Evolutionary conservation across 2,888 invertebrate genomes (phyloP), one percentile per base, ranked within the genome.

Genomic region (Clistopyga incitator): DNA sequence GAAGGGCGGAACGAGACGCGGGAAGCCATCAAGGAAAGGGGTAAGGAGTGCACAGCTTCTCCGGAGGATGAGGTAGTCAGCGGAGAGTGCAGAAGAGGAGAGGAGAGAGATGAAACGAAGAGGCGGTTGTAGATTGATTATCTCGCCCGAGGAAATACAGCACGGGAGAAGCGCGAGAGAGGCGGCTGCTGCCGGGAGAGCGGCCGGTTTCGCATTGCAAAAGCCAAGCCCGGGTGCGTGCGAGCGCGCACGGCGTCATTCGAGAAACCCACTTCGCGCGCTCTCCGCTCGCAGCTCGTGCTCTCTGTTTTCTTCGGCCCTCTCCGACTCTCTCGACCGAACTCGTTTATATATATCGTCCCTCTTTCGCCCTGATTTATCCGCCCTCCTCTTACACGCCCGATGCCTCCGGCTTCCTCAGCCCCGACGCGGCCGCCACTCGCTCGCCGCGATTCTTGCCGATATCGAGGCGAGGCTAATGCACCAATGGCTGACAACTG

Each of bases 51-150:
- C 64, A 59, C 64, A 78, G 81, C 78, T 54, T 34, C 81, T 81
- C 77, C 78, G 83, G 76, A 81, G 76, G 71, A 86, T 86, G 87
- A 87, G 81, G 84, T 68, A 68, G 74, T 75, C 75, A 61, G 20
- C 34, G 68, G 61, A 61, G 76, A 61, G 76, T 76, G 56, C n/a
- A 20, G 56, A 71, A 64, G 75, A 68, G 74, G 68, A n/a, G 78
- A 81, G 78, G 76, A 76, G 80, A 76, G 68, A 75, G 81, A 84
- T 85, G 75, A 64, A 65, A 70, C 81, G 82, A 78, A 74, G 87
- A 81, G 79, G 81, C 85, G 78, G 78, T 86, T 85, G 86, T 76
- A 86, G 87, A 87, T 87, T 87, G 87, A 87, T 87, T 87, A 86
- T 87, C 86, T 85, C 84, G 84, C 84, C 84, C 79, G 87, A 86